phyloP scores from a whole-genome alignment of 2,113 vertebrate species.

The Leiothrix lutea region DNA sequence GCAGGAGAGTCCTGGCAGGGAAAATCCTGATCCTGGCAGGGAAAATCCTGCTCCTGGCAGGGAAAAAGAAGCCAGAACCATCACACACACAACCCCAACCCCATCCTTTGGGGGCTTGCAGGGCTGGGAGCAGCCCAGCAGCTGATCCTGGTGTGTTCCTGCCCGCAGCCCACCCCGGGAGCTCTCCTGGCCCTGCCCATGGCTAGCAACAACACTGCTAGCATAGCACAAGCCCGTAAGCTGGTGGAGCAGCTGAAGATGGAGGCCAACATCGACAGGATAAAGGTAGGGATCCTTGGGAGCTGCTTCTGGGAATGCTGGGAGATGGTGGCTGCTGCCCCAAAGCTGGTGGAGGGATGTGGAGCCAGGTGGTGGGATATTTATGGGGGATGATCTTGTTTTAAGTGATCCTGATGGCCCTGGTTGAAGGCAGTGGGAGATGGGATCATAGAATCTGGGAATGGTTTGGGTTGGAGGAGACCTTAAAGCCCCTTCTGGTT shows the following conservation, averaged over 20 bases:
- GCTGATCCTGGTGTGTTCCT: not conserved
- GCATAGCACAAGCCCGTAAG: constrained; percentile 96
- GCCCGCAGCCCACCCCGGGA: constrained; percentile 20
- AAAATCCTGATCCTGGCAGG: no score
- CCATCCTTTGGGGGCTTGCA: not conserved
- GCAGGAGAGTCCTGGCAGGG: no score
- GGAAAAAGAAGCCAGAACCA: no score
- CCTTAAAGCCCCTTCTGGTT: rapidly evolving
- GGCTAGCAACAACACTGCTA: constrained; percentile 98
- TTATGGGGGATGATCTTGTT: not conserved
- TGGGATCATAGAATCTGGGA: rapidly evolving
- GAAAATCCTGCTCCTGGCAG: no score
- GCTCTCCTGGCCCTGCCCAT: constrained; percentile 65
- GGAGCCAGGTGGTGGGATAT: not conserved
- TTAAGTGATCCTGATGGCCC: rapidly evolving
- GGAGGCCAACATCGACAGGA: constrained; percentile 98
- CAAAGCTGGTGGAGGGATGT: rapidly evolving
- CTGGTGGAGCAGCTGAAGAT: constrained; percentile 99
- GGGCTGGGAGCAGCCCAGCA: not conserved
- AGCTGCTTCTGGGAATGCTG: not conserved
- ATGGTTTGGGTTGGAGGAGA: not conserved
- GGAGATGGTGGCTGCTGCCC: not conserved
- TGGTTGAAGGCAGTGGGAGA: not conserved
- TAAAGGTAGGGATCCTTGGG: constrained; percentile 82
- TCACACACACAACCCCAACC: no score